Evolutionary conservation across 2,888 invertebrate genomes (phyloP), one percentile per base, ranked within the genome.

Genomic region (Pterostichus madidus): DNA sequence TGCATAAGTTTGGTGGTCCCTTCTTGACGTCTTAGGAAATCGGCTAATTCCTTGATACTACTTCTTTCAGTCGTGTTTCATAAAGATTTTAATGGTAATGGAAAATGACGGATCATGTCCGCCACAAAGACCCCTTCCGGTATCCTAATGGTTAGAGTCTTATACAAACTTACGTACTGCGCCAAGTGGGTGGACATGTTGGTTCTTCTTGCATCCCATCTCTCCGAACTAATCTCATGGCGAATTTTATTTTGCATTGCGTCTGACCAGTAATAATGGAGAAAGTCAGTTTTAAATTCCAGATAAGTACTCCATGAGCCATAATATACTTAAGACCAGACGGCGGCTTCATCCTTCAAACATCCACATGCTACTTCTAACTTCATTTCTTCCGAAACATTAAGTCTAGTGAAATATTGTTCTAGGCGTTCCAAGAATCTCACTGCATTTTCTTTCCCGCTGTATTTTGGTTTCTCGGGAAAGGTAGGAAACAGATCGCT

Each of bases 221-320:
- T 0, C 3, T 68, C 68, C 10, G 68, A 17, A 32, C 15, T n/a
- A 8, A 68, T 68, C 13, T 39, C 4, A 32, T 68, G 35, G 1
- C 35, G 35, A 0, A 68, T 15, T 32, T 68, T 68, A 15, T 31
- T 68, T 13, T 68, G 68, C 1, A n/a, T 15, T 10, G 68, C 39
- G 1, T 11, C n/a, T 2, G 68, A 68, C 68, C 68, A 68, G 11
- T 31, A 68, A 11, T 68, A 8, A 4, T 39, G 35, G 0, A 68
- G 68, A 4, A 68, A 68, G 15, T 68, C 68, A 10, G 7, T 32
- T 39, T 11, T 4, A 32, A 68, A 68, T 8, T 68, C 68, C 1
- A 8, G 17, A 15, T 68, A 68, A 13, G 2, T 10, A n/a, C 15
- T 31, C 68, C 68, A 32, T 5, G 11, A 11, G 6, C 68, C 35